Evolutionary conservation across 2,888 invertebrate species (phyloP), one percentile per base, ranked within the genome.

Genomic region (Aethes cnicana): DNA sequence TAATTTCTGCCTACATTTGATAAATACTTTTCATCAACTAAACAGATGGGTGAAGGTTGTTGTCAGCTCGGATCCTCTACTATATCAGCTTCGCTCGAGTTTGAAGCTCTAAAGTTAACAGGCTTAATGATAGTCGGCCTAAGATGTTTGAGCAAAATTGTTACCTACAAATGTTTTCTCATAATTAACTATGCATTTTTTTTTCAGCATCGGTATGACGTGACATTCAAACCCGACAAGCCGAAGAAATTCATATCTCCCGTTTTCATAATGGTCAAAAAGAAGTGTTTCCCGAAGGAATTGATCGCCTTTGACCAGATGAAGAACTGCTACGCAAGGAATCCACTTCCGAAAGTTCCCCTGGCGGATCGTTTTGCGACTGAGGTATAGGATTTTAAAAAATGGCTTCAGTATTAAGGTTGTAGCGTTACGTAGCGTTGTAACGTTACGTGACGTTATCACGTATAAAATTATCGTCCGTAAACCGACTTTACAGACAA

Each of bases 121-220:
- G n/a, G n/a, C n/a, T n/a, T n/a, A n/a, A n/a, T n/a, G n/a, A n/a
- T n/a, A n/a, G n/a, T n/a, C n/a, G n/a, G n/a, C n/a, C n/a, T n/a
- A n/a, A 54, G 1, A 16, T 11, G 6, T 33, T 6, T n/a, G 9
- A 9, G 12, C 9, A 5, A 7, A 14, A 37, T 17, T 25, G n/a
- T 2, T 14, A 18, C 26, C 25, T n/a, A 21, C 1, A 11, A 16
- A 21, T 39, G 30, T 23, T 0, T n/a, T 9, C 2, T 79, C 90
- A 17, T 3, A 12, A 17, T 37, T 44, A 8, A 8, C 12, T 36
- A 18, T n/a, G n/a, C n/a, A n/a, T n/a, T 52, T 62, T 49, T 54
- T 39, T 87, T 87, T 43, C 73, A 90, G 72, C 79, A 91, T 68
- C 98, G 98, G 68, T 98, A 98, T 75, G 98, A 98, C 65, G 94